Percentiles rank a stretch among this genome's conserved stretches.
Conservation (phyloP, 1,140 invertebrate genomes). For the Drosophila sp. region DNA sequence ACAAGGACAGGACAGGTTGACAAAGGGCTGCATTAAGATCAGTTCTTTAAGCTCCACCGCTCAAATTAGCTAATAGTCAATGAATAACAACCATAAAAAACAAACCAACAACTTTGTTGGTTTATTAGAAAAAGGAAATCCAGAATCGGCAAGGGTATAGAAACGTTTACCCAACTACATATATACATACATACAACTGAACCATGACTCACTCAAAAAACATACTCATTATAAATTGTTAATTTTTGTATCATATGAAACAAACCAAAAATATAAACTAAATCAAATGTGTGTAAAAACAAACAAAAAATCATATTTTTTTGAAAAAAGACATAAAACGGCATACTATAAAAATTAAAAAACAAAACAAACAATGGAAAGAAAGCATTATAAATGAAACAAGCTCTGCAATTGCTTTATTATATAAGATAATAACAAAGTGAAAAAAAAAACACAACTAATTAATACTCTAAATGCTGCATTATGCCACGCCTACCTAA, state of each 20-base stretch:
- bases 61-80: no score
- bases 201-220: slow-evolving; percentile 40
- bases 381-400: slow-evolving; percentile 28
- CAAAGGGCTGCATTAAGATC: no score
- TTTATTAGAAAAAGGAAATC: no score
- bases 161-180: neutral
- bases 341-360: no score
- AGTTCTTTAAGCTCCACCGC: no score
- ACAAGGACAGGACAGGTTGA: neutral
- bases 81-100: no score
- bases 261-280: slow-evolving; percentile 17
- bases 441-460: slow-evolving; percentile 27
- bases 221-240: slow-evolving; percentile 40
- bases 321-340: slow-evolving; percentile 4
- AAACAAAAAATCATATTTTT: slow-evolving; percentile 67
- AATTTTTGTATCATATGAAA: slow-evolving; percentile 49
- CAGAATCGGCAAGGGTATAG: neutral
- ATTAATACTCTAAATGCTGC: slow-evolving; percentile 64
- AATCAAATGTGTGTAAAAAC: slow-evolving; percentile 31
- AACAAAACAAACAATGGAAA: slow-evolving; percentile 22
- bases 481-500: slow-evolving; percentile 72
- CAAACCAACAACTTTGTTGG: no score
- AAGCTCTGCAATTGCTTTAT: slow-evolving; percentile 18
- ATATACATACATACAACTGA: neutral
- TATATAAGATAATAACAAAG: slow-evolving; percentile 28